These are phyloP conservation scores for Cyrtonyx montezumae DNA, from an alignment of 2,113 vertebrate species.

Conservation along the genomic window DNA sequence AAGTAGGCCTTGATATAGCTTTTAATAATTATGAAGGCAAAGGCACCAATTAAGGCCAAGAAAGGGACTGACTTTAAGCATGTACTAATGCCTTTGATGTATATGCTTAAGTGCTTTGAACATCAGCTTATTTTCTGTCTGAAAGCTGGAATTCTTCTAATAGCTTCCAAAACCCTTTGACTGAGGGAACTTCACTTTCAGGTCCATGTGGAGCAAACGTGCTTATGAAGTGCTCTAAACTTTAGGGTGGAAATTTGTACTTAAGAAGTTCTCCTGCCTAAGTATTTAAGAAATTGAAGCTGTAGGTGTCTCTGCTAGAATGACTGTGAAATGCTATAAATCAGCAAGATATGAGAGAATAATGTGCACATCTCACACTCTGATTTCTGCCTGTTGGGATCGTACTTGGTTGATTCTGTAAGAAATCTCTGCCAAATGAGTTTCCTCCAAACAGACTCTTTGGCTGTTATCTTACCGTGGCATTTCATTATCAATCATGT, in stretches of 20 bases:
- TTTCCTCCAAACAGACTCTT: constrained; percentile 45
- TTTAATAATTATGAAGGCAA: neutral
- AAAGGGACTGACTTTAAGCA: neutral
- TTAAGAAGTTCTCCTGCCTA: constrained; percentile 34
- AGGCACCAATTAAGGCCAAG: neutral
- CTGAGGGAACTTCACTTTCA: neutral
- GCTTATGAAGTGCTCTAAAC: constrained; percentile 10
- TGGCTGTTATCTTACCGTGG: constrained; percentile 38
- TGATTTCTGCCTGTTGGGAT: constrained; percentile 41
- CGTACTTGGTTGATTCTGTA: neutral
- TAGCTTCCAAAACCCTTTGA: constrained; percentile 9
- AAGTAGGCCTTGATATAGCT: neutral
- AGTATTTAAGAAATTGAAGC: constrained; percentile 40
- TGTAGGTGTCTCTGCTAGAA: constrained; percentile 28
- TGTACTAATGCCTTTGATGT: neutral
- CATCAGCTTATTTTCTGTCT: neutral
- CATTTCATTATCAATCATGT: constrained; percentile 62
- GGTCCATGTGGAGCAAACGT: neutral
- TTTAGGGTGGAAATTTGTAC: neutral
- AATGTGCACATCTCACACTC: neutral
- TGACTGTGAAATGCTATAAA: constrained; percentile 16
- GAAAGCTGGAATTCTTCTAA: neutral
- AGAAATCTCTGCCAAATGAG: constrained; percentile 58
- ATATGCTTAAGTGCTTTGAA: neutral
- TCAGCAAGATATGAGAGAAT: constrained; percentile 32